Base-by-base conservation (phyloP, 2,113 vertebrate species). In the Elachura formosa region DNA sequence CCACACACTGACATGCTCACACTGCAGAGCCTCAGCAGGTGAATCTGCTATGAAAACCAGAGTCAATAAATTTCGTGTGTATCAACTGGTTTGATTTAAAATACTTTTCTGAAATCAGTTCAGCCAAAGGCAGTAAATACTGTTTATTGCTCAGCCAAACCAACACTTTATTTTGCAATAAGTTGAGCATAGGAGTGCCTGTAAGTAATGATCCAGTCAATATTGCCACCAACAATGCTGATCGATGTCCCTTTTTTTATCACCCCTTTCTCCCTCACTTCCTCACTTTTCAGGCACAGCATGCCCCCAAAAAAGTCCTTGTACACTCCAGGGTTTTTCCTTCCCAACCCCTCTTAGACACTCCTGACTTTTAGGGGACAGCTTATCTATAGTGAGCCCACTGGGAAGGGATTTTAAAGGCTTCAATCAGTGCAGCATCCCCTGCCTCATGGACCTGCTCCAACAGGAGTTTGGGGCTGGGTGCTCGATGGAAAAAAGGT, bases 31-130 rank as follows among this genome's bases (percentile, higher is more conserved):
- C 72, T 83, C 49, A 48, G 62, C 12, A 4, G 33, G 73, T 46
- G 68, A 34, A 77, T 84, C 63, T 46, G 33, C 40, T n/a, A 1
- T 13, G 40, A 91, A 82, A 79, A 82, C 25, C 75, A 68, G 34
- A 72, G 61, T 36, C 54, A 78, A 67, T 90, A 90, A 86, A 87
- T 78, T 79, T 28, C 48, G 34, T 68, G 6, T 20, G 15, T 51
- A 74, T 91, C 91, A 85, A 75, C 63, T 14, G 55, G 13, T 80
- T 78, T 56, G 59, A 86, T 93, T 91, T 90, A 69, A 93, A 94
- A 78, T 19, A 55, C 59, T 51, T 52, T 34, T 40, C 73, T 76
- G 86, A 52, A 94, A 95, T 56, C 58, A 31, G 14, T 34, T 69
- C 87, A 86, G 63, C 85, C 75, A 66, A 74, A 74, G 43, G 75